phyloP scores from a whole-genome alignment of 2,888 invertebrate genomes.

The Sinelater perroti region DNA sequence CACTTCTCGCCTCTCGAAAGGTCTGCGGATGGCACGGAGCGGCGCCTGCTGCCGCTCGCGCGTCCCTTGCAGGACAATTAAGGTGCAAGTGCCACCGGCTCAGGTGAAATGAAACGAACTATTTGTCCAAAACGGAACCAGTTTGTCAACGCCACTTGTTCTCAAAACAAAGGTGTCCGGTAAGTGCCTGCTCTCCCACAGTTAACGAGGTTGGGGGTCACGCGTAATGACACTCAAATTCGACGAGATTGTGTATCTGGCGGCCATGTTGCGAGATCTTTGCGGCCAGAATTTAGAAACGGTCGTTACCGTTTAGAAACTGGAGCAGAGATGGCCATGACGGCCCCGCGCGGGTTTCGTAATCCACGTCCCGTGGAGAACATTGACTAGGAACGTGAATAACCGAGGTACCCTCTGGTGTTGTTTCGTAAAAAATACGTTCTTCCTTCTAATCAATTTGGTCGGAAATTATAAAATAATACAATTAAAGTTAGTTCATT shows the following conservation, averaged over 20 bases:
- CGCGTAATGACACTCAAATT: constrained; percentile 48
- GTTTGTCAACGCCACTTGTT: constrained; percentile 45
- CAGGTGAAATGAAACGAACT: constrained; percentile 9
- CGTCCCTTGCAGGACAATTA: background rate
- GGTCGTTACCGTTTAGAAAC: constrained; percentile 33
- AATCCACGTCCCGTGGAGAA: too few relatives aligned
- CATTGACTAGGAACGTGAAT: too few relatives aligned
- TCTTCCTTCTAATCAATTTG: too few relatives aligned
- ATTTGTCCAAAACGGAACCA: constrained; percentile 34
- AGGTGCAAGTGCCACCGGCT: background rate
- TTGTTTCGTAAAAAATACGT: too few relatives aligned
- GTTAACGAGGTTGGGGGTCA: constrained; percentile 47
- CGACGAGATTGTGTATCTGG: constrained; percentile 44
- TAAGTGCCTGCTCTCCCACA: constrained; percentile 50
- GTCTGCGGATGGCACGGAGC: too few relatives aligned
- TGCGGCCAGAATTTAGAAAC: constrained; percentile 31
- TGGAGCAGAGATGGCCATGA: constrained; percentile 36
- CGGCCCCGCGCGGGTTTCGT: constrained; percentile 26
- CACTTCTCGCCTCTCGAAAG: too few relatives aligned
- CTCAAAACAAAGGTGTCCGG: constrained; percentile 39
- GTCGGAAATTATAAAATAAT: too few relatives aligned
- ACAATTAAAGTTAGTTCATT: too few relatives aligned
- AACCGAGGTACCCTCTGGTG: too few relatives aligned
- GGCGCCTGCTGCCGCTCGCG: constrained; percentile 3
- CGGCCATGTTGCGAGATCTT: constrained; percentile 34